phyloP scores from a whole-genome alignment of 2,797 vertebrate species.

The Trichosurus vulpecula region DNA sequence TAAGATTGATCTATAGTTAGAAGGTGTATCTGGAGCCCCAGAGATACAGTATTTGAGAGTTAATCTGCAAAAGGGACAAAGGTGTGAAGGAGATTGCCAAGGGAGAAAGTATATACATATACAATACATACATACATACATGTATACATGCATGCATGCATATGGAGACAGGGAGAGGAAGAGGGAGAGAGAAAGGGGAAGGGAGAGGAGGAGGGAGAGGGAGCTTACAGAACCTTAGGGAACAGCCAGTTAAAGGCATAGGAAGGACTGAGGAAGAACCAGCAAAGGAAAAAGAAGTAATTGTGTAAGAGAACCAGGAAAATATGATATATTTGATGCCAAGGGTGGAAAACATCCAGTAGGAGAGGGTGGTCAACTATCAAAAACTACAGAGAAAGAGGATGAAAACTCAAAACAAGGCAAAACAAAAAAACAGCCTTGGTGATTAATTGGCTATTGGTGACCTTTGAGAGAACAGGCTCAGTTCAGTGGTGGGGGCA shows the following conservation, averaged over 20 bases:
- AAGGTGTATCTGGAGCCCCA: not conserved
- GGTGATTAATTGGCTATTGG: not conserved
- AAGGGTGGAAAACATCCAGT: not conserved
- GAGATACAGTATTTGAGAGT: not conserved
- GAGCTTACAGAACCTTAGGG: not conserved
- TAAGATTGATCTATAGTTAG: not conserved
- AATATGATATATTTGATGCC: not conserved
- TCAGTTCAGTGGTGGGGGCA: not conserved
- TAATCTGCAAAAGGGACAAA: not conserved
- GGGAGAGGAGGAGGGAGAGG: not conserved
- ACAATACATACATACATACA: not conserved
- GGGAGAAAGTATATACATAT: not conserved
- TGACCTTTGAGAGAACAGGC: not conserved
- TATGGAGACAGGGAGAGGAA: not conserved
- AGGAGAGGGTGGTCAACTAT: not conserved
- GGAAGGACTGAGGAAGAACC: not conserved
- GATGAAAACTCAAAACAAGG: not conserved
- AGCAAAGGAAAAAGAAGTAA: not conserved
- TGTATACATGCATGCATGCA: not conserved
- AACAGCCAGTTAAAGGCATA: not conserved
- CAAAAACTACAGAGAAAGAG: not conserved
- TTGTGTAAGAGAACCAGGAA: not conserved
- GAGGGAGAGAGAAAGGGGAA: not conserved
- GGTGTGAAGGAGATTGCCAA: not conserved
- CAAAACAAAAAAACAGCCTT: not conserved